Base-by-base conservation (phyloP, 1,140 invertebrate genomes). In the Drosophila jambulina region DNA sequence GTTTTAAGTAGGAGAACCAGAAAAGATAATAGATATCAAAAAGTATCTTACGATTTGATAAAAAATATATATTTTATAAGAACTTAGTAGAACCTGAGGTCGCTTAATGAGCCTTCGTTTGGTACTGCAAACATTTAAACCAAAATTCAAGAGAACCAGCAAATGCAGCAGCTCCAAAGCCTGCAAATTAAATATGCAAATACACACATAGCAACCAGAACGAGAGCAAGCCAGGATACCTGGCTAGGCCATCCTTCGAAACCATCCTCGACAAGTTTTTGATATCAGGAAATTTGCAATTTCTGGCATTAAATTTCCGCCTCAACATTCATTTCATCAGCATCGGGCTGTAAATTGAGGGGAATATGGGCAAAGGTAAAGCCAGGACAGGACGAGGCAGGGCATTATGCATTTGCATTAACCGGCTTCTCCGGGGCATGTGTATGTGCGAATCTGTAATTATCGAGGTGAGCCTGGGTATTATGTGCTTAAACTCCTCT, bases 261-360 rank as follows among this genome's bases (percentile, higher is more conserved):
- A 38, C 25, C 49, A 29, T 36, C 15, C 71, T 76, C 59, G 59
- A 79, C 74, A 75, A 82, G 75, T 79, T 82, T 85, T 69, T 86
- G 83, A 86, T 86, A 87, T 51, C 83, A 87, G 83, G 83, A 86
- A 87, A 86, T 86, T 86, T 83, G 83, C 83, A 87, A 86, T 86
- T 86, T 87, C 84, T 87, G 83, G 79, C 76, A 87, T 87, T 87
- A 82, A 86, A 86, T 87, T 82, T 86, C 82, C 83, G 82, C 59
- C 64, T 42, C 46, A 59, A 60, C 83, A 87, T 78, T 74, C 76
- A 72, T 65, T 79, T 59, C 70, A 62, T 46, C 70, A 58, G 42
- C 46, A 51, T 51, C 49, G 19, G 27, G 9, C 17, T 21, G 10
- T 6, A 38, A 54, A 23, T 19, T 27, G 23, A 9, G 46, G 32